Percentiles rank a stretch among this genome's conserved stretches.
phyloP scores from a whole-genome alignment of 1,140 invertebrate genomes.

The Atopsyche davidsoni region DNA sequence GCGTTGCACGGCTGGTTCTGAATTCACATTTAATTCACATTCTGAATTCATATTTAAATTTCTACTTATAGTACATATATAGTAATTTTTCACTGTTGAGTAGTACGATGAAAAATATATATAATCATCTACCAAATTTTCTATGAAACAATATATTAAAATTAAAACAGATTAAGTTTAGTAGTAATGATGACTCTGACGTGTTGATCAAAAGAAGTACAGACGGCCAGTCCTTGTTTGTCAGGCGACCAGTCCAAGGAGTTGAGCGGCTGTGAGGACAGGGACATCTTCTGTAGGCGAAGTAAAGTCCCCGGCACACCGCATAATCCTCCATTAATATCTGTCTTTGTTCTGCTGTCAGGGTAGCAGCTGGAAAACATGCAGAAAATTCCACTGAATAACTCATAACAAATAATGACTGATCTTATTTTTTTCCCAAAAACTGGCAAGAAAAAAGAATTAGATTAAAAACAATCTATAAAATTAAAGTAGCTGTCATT shows the following conservation, averaged over 20 bases:
- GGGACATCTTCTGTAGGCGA: constrained; percentile 69
- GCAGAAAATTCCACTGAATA: constrained; percentile 9
- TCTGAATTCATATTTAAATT: too few species aligned
- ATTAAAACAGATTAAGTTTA: constrained; percentile 66
- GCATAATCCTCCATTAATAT: constrained; percentile 60
- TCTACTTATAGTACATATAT: background rate
- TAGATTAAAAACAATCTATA: constrained; percentile 1
- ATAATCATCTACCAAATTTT: too few species aligned
- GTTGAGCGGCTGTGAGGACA: constrained; percentile 85
- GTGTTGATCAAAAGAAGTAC: constrained; percentile 88
- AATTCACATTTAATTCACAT: too few species aligned
- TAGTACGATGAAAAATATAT: too few species aligned
- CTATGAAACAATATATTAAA: background rate
- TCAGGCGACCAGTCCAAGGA: constrained; percentile 89
- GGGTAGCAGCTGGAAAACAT: constrained; percentile 71
- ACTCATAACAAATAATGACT: too few species aligned
- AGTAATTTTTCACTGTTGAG: background rate
- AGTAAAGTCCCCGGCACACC: constrained; percentile 72
- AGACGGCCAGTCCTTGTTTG: constrained; percentile 80
- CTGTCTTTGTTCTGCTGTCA: constrained; percentile 59
- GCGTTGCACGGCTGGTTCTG: too few species aligned
- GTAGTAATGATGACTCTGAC: constrained; percentile 84
- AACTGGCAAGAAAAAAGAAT: too few species aligned
- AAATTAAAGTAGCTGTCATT: background rate
- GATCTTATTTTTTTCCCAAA: too few species aligned